Conservation (phyloP, 2,888 invertebrate species). For the Morinoia aosen region DNA sequence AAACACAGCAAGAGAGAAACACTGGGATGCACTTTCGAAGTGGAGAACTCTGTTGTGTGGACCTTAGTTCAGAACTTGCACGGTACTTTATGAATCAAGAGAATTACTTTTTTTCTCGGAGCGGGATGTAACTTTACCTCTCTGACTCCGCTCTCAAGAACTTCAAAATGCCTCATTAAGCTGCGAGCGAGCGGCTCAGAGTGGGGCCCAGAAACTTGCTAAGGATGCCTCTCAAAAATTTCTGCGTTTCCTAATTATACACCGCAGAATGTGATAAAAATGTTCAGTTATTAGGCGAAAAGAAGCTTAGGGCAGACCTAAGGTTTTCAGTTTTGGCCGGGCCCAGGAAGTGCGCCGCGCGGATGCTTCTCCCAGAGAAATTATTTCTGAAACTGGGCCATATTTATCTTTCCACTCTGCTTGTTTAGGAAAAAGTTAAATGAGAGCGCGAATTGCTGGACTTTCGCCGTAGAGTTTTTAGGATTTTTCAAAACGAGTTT, state of each 20-base stretch:
- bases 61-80: background rate
- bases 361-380: background rate
- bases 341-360: background rate
- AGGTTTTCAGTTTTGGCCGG: background rate
- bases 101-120: background rate
- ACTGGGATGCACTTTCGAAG: background rate
- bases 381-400: background rate
- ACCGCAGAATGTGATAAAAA: conserved; percentile 32
- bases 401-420: conserved; percentile 30
- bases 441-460: background rate
- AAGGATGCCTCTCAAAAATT: conserved; percentile 32
- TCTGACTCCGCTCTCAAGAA: conserved; percentile 4
- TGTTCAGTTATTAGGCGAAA: conserved; percentile 41
- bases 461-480: conserved; percentile 3
- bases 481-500: background rate
- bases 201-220: conserved; percentile 6
- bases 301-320: background rate
- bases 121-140: background rate
- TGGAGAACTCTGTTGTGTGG: background rate
- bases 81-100: conserved; percentile 12
- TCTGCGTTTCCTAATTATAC: conserved; percentile 46
- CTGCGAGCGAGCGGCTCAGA: background rate
- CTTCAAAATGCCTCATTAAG: conserved; percentile 44
- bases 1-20: background rate
- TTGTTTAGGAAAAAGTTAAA: conserved; percentile 24